Evolutionary conservation across 1,140 invertebrate genomes (phyloP), one percentile per base, ranked within the genome.

Genomic region (Episyrphus balteatus): DNA sequence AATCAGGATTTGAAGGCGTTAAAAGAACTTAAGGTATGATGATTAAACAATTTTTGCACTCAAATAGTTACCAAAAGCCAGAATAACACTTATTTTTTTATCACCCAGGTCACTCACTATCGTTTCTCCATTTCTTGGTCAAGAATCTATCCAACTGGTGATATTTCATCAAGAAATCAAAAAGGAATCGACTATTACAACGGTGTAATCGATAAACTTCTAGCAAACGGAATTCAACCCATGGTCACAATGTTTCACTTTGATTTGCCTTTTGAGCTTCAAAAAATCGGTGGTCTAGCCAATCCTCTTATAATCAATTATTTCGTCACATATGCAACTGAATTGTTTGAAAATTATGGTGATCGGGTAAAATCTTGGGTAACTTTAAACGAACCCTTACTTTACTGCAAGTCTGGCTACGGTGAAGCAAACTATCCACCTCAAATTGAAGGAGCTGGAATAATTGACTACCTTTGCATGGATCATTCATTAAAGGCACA

Each of bases 141-240:
- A 1, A 52, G 79, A 49, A 59, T 82, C 18, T 52, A 80, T 5
- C 77, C 79, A n/a, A 66, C 68, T 38, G 78, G 77, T n/a, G 76
- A 71, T 18, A 50, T 71, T 13, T 70, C 76, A 46, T 51, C 67
- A 14, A 58, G 77, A 37, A 81, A 73, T 51, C 53, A 66, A 51
- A 58, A 70, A 42, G 79, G 80, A 33, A 67, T 79, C 8, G 56
- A 68, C 34, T 82, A 81, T 57, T 83, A 84, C 55, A 75, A 78
- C 32, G 63, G 62, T 17, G 33, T 84, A 2, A 77, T 83, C n/a
- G 62, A 81, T 56, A 75, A 71, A 47, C 63, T 83, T 12, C 40
- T 75, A 10, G 61, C 60, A 31, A 70, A 62, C 9, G 70, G 71
- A 19, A 75, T 80, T 39, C 68, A 66, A 33, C 75, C 76, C 10